Conservation (phyloP, 1,140 invertebrate genomes). For the Cydia pomonella region DNA sequence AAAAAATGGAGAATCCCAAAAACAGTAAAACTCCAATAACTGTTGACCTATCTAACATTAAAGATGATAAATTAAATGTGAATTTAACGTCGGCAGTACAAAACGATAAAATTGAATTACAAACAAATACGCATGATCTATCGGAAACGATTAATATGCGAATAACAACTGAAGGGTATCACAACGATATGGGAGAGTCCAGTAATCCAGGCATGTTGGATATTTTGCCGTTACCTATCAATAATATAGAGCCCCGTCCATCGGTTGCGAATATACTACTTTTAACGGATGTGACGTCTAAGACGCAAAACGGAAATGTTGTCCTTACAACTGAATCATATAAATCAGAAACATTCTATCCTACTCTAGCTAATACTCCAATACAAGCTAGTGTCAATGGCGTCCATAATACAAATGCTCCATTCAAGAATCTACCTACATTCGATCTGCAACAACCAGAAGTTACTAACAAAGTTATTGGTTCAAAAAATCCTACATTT, state of each 20-base stretch:
- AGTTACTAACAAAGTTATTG: background rate
- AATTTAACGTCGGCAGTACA: background rate
- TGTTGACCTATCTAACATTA: background rate
- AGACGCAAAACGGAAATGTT: background rate
- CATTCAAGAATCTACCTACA: background rate
- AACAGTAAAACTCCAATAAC: background rate
- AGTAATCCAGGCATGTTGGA: background rate
- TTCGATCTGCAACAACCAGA: background rate
- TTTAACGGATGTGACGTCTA: background rate
- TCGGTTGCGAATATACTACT: background rate
- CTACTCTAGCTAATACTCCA: background rate
- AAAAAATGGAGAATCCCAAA: background rate
- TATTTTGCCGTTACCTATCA: background rate
- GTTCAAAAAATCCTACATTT: background rate
- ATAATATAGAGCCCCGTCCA: background rate
- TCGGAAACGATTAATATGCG: background rate
- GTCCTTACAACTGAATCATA: background rate
- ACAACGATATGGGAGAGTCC: background rate
- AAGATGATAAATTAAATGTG: too few relatives aligned
- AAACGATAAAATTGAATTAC: background rate
- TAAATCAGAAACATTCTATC: background rate
- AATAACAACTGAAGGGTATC: background rate
- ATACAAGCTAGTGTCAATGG: background rate
- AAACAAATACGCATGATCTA: too few relatives aligned
- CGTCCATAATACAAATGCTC: background rate